A percentile compares a stretch with the other conserved stretches of the same genome.
These are phyloP conservation scores for Alces alces DNA, from an alignment of 2,113 vertebrate species.

Conservation along the genomic window DNA sequence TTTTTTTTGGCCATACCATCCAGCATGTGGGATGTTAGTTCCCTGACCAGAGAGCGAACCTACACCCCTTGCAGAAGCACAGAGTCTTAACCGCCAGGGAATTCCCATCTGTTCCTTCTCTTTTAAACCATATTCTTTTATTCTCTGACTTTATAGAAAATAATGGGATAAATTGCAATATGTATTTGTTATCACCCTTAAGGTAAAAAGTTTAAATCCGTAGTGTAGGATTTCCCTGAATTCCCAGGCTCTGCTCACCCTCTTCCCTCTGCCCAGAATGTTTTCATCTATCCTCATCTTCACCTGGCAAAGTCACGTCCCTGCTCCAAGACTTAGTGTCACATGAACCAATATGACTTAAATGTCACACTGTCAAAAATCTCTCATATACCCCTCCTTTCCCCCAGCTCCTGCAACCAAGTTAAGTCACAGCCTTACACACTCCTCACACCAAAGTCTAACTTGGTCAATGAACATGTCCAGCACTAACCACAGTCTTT, in stretches of 20 bases:
- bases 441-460: neutral
- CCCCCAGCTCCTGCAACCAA: neutral
- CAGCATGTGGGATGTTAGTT: accelerated
- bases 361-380: neutral
- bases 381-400: neutral
- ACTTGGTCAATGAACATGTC: too few species aligned
- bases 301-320: neutral
- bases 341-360: neutral
- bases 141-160: neutral
- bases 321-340: neutral
- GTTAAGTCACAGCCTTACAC: accelerated
- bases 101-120: neutral
- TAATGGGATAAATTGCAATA: neutral
- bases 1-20: neutral
- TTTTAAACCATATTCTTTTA: neutral
- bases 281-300: neutral
- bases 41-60: accelerated
- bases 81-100: neutral
- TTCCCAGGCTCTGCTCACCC: neutral
- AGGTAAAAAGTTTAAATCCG: neutral
- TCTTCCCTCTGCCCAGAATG: neutral
- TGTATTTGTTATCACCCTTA: neutral
- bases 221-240: neutral
- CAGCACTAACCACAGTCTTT: neutral
- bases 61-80: neutral